Evolutionary conservation across 2,888 invertebrate genomes (phyloP).

Genomic region (Pristionchus japonicus): DNA sequence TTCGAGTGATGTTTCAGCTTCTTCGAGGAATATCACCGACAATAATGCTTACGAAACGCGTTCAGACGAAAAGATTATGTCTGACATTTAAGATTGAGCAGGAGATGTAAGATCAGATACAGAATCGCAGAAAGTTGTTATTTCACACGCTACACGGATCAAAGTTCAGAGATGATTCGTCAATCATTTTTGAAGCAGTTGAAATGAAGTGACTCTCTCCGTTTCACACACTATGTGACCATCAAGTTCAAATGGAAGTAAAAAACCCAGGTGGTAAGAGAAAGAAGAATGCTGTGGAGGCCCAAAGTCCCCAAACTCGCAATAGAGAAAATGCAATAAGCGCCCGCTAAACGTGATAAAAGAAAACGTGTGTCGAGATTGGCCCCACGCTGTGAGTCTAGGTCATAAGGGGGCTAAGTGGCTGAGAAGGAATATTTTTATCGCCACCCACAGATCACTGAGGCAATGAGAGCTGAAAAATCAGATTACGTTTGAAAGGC

Average conservation of each 20-base stretch:
- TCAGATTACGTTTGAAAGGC: background rate
- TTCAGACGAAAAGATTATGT: background rate
- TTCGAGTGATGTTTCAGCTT: slow-evolving; percentile 46
- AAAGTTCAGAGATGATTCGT: background rate
- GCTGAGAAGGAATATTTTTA: background rate
- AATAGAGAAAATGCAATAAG: slow-evolving; percentile 7
- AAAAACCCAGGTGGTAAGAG: background rate
- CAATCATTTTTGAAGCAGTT: background rate
- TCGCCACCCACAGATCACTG: background rate
- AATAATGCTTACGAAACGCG: background rate
- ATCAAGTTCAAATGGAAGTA: background rate
- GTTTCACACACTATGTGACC: background rate
- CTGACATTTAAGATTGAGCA: background rate
- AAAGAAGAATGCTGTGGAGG: background rate
- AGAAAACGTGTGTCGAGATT: background rate
- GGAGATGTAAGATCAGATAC: background rate
- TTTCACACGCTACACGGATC: background rate
- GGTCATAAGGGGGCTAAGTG: background rate
- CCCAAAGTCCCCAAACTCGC: background rate
- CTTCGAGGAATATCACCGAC: background rate
- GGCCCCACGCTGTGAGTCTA: background rate
- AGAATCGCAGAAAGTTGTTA: background rate
- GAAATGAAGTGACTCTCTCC: background rate
- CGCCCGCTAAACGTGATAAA: background rate
- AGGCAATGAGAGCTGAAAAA: background rate